Evolutionary conservation across 2,113 vertebrate species (phyloP).

Genomic region (Motacilla alba): DNA sequence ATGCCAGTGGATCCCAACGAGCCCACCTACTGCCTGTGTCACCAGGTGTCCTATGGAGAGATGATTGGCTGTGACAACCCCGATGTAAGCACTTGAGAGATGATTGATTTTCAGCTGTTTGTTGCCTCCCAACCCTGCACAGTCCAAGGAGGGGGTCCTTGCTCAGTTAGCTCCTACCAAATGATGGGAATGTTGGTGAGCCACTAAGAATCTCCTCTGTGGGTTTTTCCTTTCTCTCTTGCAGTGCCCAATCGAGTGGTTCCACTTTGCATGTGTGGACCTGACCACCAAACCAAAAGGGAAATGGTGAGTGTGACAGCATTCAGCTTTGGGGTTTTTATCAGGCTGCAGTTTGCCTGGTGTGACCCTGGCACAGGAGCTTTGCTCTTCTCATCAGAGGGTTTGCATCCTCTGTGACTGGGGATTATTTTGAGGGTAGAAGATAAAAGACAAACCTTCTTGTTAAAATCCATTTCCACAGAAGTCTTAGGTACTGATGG

Average conservation of each 20-base stretch:
- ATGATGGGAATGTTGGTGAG: rapidly evolving
- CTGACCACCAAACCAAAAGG: conserved; percentile 99
- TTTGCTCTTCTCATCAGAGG: background rate
- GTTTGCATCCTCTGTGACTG: background rate
- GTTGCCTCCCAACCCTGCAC: background rate
- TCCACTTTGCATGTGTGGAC: conserved; percentile 97
- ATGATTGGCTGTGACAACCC: conserved; percentile 99
- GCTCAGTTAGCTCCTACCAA: background rate
- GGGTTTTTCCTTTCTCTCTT: background rate
- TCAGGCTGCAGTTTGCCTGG: background rate
- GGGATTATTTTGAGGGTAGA: background rate
- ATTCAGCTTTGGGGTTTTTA: background rate
- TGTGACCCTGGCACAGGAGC: background rate
- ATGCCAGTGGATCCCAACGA: conserved; percentile 99
- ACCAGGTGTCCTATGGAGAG: conserved; percentile 97
- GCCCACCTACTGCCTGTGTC: conserved; percentile 95
- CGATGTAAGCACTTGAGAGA: conserved; percentile 77
- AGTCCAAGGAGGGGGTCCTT: background rate
- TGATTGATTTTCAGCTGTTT: background rate
- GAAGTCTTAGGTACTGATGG: background rate
- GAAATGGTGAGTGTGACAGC: conserved; percentile 86
- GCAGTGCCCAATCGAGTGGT: conserved; percentile 98
- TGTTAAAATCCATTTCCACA: background rate
- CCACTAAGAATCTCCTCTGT: background rate
- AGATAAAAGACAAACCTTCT: background rate